These are phyloP conservation scores for Smittia sp. DNA, from an alignment of 2,888 invertebrate species.

Conservation along the genomic window DNA sequence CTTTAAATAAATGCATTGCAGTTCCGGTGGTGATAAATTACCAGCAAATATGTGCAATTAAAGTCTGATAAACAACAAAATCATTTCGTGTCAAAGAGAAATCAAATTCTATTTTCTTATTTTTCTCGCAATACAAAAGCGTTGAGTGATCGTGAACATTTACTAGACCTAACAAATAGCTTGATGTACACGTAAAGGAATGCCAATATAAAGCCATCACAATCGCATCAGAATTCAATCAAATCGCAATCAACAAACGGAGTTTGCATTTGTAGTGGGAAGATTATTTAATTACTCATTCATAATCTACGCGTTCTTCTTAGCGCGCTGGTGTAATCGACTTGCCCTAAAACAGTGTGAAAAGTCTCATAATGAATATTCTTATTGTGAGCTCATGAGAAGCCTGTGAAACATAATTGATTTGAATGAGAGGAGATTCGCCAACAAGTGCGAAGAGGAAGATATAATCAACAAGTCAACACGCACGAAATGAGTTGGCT, in stretches of 20 bases:
- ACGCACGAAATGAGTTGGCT: constrained; percentile 69
- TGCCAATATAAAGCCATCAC: too few species aligned
- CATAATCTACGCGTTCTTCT: neutral
- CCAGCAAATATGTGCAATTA: constrained; percentile 2
- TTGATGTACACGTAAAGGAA: too few species aligned
- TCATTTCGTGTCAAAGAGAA: too few species aligned
- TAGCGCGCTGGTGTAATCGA: neutral
- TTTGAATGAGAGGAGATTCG: neutral
- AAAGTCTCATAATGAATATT: neutral
- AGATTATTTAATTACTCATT: constrained; percentile 4
- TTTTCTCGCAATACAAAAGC: too few species aligned
- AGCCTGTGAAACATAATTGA: neutral
- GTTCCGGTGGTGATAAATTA: neutral
- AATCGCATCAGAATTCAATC: too few species aligned
- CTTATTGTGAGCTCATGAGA: neutral
- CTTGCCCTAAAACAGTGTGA: neutral
- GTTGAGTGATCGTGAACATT: too few species aligned
- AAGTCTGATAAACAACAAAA: neutral
- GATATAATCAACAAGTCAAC: neutral
- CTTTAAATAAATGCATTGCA: too few species aligned
- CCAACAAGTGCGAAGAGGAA: neutral
- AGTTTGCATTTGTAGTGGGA: neutral
- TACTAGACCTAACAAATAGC: too few species aligned
- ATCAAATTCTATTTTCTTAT: too few species aligned
- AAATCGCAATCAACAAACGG: neutral